Base-by-base conservation (phyloP, 2,797 vertebrate genomes). In the Neosilurus hyrtlii region DNA sequence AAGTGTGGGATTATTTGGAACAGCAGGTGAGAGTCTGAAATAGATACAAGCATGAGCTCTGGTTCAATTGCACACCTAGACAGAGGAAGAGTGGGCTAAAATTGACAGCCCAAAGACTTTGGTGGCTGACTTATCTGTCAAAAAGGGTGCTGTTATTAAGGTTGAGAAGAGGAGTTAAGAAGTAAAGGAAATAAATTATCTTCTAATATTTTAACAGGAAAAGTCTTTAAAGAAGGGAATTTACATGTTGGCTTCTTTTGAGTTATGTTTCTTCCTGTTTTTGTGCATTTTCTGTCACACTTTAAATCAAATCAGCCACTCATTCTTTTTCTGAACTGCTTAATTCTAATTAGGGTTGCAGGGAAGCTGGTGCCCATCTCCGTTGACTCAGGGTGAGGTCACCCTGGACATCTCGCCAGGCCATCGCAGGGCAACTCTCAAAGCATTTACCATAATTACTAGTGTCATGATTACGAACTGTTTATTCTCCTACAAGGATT, bases 1-100 rank as follows among this genome's bases (percentile, higher is more conserved):
- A 78, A 78, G 59, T 51, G 61, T 30, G n/a, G 61, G 43, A 65
- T 78, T 63, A 51, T 78, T 78, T 65, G 59, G 9, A 78, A 30
- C 61, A 65, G 76, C 75, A 78, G 59, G 35, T n/a, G 4, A 16
- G 62, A 62, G 12, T 77, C 75, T 62, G 37, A 63, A 63, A 78
- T 63, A 65, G 75, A 26, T 59, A 63, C 75, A 63, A 26, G 15
- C 37, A 51, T 65, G 75, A 78, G 63, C n/a, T 52, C n/a, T 52
- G 12, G 37, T 63, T 51, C 76, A 65, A 51, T 51, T 78, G 61
- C 9, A 51, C 76, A 52, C 24, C 15, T 24, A 51, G 61, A 20
- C 74, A 49, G 22, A 5, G 22, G 57, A 62, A 43, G 12, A 49
- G 74, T 62, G 35, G 74, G 74, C 57, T 77, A 24, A n/a, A 62